Conservation (phyloP, 2,113 vertebrate genomes). For the Abramis brama region DNA sequence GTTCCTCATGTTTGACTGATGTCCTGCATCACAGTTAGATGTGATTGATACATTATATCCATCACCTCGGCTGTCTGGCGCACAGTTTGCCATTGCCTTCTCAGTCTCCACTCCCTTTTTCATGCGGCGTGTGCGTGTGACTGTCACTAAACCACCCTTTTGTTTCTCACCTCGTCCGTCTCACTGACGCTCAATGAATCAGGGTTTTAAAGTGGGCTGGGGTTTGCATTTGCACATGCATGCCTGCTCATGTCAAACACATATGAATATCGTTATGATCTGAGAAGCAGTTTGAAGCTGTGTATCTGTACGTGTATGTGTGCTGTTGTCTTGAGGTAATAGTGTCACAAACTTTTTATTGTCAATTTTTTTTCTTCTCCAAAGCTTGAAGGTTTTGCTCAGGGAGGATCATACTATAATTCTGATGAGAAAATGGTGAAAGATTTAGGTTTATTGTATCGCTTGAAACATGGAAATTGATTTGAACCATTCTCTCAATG, state of each 20-base stretch:
- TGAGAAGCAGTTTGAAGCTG: not conserved
- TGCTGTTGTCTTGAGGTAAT: not conserved
- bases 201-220: slow-evolving; percentile 38
- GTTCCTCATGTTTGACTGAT: slow-evolving; percentile 65
- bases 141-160: slow-evolving; percentile 50
- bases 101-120: slow-evolving; percentile 55
- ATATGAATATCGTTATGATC: slow-evolving; percentile 30
- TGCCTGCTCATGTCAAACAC: slow-evolving; percentile 34
- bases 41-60: slow-evolving; percentile 76
- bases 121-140: slow-evolving; percentile 31
- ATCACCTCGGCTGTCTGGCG: slow-evolving; percentile 69
- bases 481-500: not conserved
- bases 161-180: slow-evolving; percentile 55
- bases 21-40: slow-evolving; percentile 63
- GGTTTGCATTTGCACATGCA: slow-evolving; percentile 29
- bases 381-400: not conserved
- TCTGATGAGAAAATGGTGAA: slow-evolving; percentile 4
- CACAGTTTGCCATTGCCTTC: slow-evolving; percentile 66
- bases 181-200: slow-evolving; percentile 48
- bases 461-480: not conserved
- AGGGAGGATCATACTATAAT: too few species aligned
- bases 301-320: slow-evolving; percentile 26
- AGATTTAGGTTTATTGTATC: slow-evolving; percentile 7
- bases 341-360: not conserved
- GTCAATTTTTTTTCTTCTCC: not conserved